These are phyloP conservation scores for Falco berigora DNA, from an alignment of 2,797 vertebrate genomes.

Conservation along the genomic window DNA sequence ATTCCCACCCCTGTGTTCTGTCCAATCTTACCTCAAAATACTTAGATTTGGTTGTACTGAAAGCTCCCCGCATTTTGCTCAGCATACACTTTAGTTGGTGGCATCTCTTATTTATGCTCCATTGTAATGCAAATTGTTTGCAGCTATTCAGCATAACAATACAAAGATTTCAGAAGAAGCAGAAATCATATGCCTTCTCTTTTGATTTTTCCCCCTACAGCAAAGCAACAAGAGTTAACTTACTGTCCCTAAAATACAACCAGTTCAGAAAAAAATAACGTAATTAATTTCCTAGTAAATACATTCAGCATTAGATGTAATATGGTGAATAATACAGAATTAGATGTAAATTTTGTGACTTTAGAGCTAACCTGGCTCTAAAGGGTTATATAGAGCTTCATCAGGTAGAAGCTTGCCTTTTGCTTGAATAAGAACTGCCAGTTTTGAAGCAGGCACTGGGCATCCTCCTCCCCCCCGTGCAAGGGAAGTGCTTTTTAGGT, in stretches of 20 bases:
- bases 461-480: neutral
- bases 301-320: neutral
- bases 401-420: neutral
- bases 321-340: neutral
- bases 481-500: neutral
- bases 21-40: neutral
- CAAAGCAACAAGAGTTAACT: neutral
- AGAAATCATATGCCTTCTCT: neutral
- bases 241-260: neutral
- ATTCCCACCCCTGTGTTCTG: neutral
- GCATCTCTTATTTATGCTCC: neutral
- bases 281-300: neutral
- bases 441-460: neutral
- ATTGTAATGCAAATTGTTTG: conserved; percentile 23
- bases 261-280: neutral
- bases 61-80: neutral
- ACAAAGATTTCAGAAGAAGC: neutral
- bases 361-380: neutral
- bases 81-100: neutral
- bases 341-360: too few species aligned
- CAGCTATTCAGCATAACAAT: conserved; percentile 5
- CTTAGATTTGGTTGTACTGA: neutral
- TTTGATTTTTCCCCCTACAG: neutral
- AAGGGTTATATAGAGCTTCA: neutral
- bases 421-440: neutral